Evolutionary conservation across 1,140 invertebrate genomes (phyloP).

Genomic region (Procambarus virginalis): DNA sequence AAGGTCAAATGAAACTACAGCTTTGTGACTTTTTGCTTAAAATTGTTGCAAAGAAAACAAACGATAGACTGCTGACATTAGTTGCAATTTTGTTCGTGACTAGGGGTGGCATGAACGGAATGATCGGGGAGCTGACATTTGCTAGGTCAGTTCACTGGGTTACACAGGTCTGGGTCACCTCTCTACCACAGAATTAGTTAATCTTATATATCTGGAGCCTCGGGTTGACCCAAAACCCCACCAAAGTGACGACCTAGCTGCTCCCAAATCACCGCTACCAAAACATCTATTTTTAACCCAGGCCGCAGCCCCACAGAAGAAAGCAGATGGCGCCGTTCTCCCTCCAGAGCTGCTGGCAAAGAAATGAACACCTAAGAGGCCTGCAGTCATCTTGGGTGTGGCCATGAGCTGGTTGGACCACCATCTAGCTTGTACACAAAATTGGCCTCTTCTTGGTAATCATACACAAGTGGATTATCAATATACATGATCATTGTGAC

Average conservation of each 20-base stretch:
- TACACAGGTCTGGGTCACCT: slow-evolving; percentile 45
- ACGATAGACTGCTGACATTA: slow-evolving; percentile 69
- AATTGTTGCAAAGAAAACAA: slow-evolving; percentile 70
- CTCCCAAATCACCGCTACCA: slow-evolving; percentile 57
- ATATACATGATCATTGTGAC: slow-evolving; percentile 62
- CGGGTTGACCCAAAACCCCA: slow-evolving; percentile 35
- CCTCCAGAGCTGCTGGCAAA: slow-evolving; percentile 10
- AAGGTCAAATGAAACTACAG: slow-evolving; percentile 67
- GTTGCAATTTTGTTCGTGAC: slow-evolving; percentile 68
- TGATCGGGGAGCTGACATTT: slow-evolving; percentile 31
- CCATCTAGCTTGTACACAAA: slow-evolving; percentile 67
- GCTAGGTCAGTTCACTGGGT: slow-evolving; percentile 33
- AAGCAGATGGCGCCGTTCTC: slow-evolving; percentile 3
- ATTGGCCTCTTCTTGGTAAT: slow-evolving; percentile 66
- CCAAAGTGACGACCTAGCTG: slow-evolving; percentile 50
- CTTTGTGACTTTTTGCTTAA: slow-evolving; percentile 70
- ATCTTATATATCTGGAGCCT: slow-evolving; percentile 59
- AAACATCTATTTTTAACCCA: slow-evolving; percentile 61
- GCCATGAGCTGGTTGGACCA: slow-evolving; percentile 44
- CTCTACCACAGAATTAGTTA: slow-evolving; percentile 36
- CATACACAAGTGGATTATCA: slow-evolving; percentile 60
- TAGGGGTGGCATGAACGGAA: slow-evolving; percentile 59
- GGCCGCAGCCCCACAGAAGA: slow-evolving; percentile 19
- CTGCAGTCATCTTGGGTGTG: slow-evolving; percentile 39
- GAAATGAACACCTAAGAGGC: slow-evolving; percentile 28